Conservation (phyloP, 2,113 vertebrate genomes). For the Anser brachyrhynchus region DNA sequence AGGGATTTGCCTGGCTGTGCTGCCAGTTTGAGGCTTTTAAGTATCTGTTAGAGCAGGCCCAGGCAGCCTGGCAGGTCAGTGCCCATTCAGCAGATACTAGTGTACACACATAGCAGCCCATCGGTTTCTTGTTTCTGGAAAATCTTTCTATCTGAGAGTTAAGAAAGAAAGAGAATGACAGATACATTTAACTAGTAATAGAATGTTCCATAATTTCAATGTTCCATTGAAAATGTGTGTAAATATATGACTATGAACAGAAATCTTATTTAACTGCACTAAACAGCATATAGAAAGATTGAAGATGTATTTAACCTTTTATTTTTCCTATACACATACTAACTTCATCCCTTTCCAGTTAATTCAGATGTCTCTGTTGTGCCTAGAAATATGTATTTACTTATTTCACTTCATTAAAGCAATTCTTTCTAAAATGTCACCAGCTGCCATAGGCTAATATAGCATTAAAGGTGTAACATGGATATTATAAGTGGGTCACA, state of each 20-base stretch:
- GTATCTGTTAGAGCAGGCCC: not conserved
- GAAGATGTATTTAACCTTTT: not conserved
- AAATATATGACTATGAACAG: not conserved
- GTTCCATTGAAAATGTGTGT: not conserved
- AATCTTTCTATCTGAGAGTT: not conserved
- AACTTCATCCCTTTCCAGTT: not conserved
- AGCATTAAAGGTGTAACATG: not conserved
- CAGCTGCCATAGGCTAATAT: not conserved
- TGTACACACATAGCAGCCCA: not conserved
- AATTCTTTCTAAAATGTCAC: not conserved
- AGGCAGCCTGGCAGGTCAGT: not conserved
- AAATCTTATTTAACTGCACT: not conserved
- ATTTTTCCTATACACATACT: not conserved
- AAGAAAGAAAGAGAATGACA: not conserved
- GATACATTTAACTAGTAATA: not conserved
- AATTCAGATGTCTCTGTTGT: conserved; percentile 51
- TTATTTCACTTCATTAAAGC: not conserved
- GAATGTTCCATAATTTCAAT: not conserved
- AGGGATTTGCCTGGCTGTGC: not conserved
- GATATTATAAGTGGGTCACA: accelerated
- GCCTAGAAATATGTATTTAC: not conserved
- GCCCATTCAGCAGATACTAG: not conserved
- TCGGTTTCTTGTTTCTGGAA: not conserved
- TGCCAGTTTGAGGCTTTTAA: not conserved
- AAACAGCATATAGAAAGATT: not conserved